Percentiles rank a stretch among this genome's conserved stretches.
Evolutionary conservation across 2,888 invertebrate species (phyloP).

Genomic region (Sepiola atlantica): DNA sequence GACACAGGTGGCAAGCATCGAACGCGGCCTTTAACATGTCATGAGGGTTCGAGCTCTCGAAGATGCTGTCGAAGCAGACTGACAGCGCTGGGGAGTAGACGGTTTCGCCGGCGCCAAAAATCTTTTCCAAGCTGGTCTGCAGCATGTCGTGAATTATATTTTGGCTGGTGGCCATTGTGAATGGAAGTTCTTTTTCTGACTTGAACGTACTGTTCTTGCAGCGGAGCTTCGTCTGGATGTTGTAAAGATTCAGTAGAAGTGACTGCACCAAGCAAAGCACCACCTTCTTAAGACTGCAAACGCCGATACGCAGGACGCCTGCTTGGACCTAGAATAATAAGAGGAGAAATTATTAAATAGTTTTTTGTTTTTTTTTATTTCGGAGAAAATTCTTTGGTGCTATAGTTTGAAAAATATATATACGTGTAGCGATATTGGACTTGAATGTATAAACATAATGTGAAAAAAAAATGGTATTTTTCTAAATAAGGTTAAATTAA

Average conservation of each 20-base stretch:
- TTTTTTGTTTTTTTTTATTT: too few relatives aligned
- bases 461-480: too few relatives aligned
- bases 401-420: too few relatives aligned
- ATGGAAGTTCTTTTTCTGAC: constrained; percentile 47
- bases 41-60: constrained; percentile 51
- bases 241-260: constrained; percentile 56
- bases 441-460: too few relatives aligned
- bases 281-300: constrained; percentile 55
- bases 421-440: too few relatives aligned
- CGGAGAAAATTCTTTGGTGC: too few relatives aligned
- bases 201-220: constrained; percentile 49
- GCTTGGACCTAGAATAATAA: neutral
- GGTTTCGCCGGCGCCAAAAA: constrained; percentile 51
- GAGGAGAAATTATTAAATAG: neutral
- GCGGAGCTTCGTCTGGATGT: constrained; percentile 55
- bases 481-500: too few relatives aligned
- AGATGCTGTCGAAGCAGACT: constrained; percentile 50
- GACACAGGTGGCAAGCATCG: constrained; percentile 47
- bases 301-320: constrained; percentile 49
- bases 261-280: constrained; percentile 55
- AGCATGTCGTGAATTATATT: constrained; percentile 48
- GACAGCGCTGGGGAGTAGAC: constrained; percentile 49
- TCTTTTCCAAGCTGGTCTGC: constrained; percentile 51
- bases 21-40: constrained; percentile 50
- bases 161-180: constrained; percentile 48